phyloP scores from a whole-genome alignment of 1,140 invertebrate species.

The Ceratosolen solmsi region DNA sequence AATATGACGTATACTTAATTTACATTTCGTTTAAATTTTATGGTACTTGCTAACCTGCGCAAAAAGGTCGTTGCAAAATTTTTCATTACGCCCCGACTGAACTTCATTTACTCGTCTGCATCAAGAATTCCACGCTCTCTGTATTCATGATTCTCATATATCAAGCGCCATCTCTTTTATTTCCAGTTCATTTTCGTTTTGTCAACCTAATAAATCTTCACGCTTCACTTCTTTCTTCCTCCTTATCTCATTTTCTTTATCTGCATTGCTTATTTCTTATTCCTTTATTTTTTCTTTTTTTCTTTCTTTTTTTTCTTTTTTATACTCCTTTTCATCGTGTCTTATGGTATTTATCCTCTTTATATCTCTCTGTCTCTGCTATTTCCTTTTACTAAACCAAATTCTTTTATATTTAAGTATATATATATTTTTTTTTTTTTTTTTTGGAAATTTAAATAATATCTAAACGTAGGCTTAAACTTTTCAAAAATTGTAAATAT shows the following conservation, averaged over 20 bases:
- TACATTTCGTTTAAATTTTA: constrained; percentile 19
- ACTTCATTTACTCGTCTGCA: constrained; percentile 22
- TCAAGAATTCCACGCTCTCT: constrained; percentile 31
- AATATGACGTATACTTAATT: neutral
- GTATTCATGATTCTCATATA: constrained; percentile 46
- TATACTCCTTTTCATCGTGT: neutral
- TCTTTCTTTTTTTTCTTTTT: neutral
- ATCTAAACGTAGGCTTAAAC: neutral
- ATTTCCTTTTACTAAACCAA: neutral
- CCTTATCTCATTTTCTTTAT: constrained; percentile 43
- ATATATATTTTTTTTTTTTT: too few species aligned
- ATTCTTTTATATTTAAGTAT: too few species aligned
- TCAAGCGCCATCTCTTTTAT: constrained; percentile 37
- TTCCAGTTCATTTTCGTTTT: constrained; percentile 41
- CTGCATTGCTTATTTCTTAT: constrained; percentile 10
- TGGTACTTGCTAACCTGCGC: neutral
- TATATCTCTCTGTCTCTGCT: neutral
- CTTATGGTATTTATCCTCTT: neutral
- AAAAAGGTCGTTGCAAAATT: constrained; percentile 13
- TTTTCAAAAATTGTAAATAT: neutral
- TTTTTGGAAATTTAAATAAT: neutral
- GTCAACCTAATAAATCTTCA: constrained; percentile 45
- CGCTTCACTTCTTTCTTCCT: constrained; percentile 35
- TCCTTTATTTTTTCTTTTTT: neutral
- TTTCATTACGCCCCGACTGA: constrained; percentile 26